phyloP scores from a whole-genome alignment of 2,888 invertebrate species.

The Nipponacmea schrenckii region DNA sequence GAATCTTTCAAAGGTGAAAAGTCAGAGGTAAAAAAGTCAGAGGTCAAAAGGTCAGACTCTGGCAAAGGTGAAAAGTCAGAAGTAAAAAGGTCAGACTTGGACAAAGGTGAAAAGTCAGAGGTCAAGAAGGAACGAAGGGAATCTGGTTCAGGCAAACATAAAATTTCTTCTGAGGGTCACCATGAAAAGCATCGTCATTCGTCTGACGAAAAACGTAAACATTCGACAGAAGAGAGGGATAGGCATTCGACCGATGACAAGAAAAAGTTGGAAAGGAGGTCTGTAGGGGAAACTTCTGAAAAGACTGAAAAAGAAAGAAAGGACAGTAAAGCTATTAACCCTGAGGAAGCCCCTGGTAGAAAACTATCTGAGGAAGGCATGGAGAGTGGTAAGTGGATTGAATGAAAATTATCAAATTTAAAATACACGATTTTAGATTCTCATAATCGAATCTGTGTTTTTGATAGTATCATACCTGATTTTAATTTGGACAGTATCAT shows the following conservation, averaged over 20 bases:
- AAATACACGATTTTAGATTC: too few species aligned
- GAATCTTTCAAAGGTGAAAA: background rate
- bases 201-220: background rate
- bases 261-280: background rate
- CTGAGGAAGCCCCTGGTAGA: background rate
- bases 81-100: background rate
- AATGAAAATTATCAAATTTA: too few species aligned
- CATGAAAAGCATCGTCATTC: background rate
- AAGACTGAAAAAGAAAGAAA: constrained; percentile 14
- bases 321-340: constrained; percentile 1
- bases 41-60: background rate
- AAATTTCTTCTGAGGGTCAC: background rate
- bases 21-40: background rate
- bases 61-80: background rate
- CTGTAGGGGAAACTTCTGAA: background rate
- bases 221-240: background rate
- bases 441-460: too few species aligned
- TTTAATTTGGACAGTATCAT: too few species aligned
- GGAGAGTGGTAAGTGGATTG: background rate
- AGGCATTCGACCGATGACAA: background rate
- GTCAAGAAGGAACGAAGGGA: constrained; percentile 4
- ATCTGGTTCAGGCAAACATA: background rate
- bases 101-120: background rate
- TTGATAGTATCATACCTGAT: too few species aligned
- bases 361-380: background rate